Base-by-base conservation (phyloP, 2,888 invertebrate species). In the Sinopyrophorus schimmeli region DNA sequence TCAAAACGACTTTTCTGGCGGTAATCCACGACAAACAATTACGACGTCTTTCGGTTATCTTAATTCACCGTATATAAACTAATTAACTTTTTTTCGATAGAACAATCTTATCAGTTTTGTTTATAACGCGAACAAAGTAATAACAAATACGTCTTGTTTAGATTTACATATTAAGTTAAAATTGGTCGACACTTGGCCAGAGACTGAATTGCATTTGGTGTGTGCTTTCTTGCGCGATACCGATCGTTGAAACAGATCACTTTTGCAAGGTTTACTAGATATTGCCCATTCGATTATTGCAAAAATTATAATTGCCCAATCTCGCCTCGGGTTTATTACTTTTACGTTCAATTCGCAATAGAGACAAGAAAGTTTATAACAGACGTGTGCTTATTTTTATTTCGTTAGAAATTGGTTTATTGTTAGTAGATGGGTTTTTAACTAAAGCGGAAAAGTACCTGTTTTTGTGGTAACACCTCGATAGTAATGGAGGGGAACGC, bases 181-280 rank as follows among this genome's bases (percentile, higher is more conserved):
- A 18, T 28, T 14, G 20, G 12, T 28, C 37, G 16, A 35, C 35
- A 44, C 37, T 44, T 37, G 27, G 34, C 20, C 37, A 17, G 37
- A 37, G 15, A 37, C 37, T 23, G 42, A 35, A 43, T 43, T 26
- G 32, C 24, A 37, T 37, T 35, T 15, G 18, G 30, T 17, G 38
- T 30, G 31, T 46, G 20, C 37, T 46, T 46, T 46, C 38, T 38
- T 34, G 21, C 38, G 30, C 27, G 21, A n/a, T 30, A 37, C 28
- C 26, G 34, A 38, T 30, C 28, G 46, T 10, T 43, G 14, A 37
- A 27, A 16, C 35, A 35, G 34, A 27, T 40, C 30, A 14, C 40
- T 30, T 24, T 42, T 42, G 42, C 42, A 42, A 31, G 21, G 37
- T 42, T 44, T 30, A 44, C 37, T 30, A 23, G 31, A 28, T 46